Evolutionary conservation across 2,888 invertebrate genomes (phyloP).

Genomic region (Eugnorisma glareosa): DNA sequence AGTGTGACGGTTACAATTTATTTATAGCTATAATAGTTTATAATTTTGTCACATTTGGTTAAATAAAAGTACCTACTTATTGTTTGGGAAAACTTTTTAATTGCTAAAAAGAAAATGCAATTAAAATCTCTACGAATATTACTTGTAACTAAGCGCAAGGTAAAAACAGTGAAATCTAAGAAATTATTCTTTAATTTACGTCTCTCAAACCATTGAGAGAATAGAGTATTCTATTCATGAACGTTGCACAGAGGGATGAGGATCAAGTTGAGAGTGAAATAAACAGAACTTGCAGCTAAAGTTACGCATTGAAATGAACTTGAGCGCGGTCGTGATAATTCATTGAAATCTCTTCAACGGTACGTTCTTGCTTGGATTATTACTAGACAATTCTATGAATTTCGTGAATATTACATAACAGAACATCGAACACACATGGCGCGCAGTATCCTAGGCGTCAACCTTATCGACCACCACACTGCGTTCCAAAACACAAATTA

Average conservation of each 20-base stretch:
- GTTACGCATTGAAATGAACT: slow-evolving; percentile 20
- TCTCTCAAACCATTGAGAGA: background rate
- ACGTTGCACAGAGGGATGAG: background rate
- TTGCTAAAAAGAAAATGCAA: background rate
- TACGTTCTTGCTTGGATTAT: background rate
- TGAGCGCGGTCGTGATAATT: background rate
- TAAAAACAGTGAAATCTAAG: slow-evolving; percentile 2
- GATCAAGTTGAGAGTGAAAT: slow-evolving; percentile 29
- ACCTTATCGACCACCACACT: too few species aligned
- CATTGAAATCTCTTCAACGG: background rate
- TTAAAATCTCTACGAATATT: background rate
- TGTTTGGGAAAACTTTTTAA: background rate
- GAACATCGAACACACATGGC: too few species aligned
- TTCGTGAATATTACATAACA: background rate
- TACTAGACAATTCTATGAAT: background rate
- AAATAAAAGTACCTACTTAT: background rate
- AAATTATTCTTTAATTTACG: slow-evolving; percentile 2
- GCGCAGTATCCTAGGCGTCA: too few species aligned
- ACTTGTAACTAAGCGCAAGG: background rate
- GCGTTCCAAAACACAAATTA: too few species aligned
- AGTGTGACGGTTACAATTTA: background rate
- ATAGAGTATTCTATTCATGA: slow-evolving; percentile 19
- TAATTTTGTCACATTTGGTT: slow-evolving; percentile 5
- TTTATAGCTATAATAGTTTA: slow-evolving; percentile 5
- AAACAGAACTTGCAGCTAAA: slow-evolving; percentile 18